Base-by-base conservation (phyloP, 2,888 invertebrate genomes). In the Diabrotica balteata region DNA sequence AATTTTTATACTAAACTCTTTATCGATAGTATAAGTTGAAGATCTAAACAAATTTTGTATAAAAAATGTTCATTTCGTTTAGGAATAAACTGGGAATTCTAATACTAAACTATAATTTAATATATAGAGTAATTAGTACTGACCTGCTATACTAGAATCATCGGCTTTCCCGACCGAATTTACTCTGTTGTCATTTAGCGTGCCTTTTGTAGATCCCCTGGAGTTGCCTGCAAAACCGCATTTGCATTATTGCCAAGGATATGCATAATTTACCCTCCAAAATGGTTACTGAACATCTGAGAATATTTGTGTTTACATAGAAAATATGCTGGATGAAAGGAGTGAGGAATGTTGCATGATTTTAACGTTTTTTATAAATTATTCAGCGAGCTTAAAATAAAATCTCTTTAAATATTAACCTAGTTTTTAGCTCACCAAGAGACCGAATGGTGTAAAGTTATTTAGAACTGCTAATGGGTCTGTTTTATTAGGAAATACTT, bases 161-260 rank as follows among this genome's bases (percentile, higher is more conserved):
- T 77, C 79, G 64, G 76, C 76, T 75, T 76, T 77, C 72, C 76
- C 77, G 58, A 91, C 92, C 75, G 76, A 77, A 74, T 79, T 78
- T 71, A 81, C 80, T 63, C 81, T 80, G 76, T 82, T 81, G 75
- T 80, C 80, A 68, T 78, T 76, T 64, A 76, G 70, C 72, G 78
- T 77, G 66, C 78, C 78, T 65, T 77, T 76, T 70, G 80, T 79
- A 67, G 77, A 76, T 69, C 80, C 77, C 69, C 80, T 80, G 67
- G 76, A 77, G 67, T 73, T 76, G 68, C 79, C 73, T 72, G 72
- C 70, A 70, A 76, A 32, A 46, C 61, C 61, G 22, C 53, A 61
- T 61, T 61, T 61, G 53, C 61, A 61, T 61, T 61, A 61, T 61
- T 22, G 8, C 47, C 61, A 53, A 61, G 46, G n/a, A 61, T 53